phyloP scores from a whole-genome alignment of 2,888 invertebrate genomes.

The Imbricaverruca yamaguchii region DNA sequence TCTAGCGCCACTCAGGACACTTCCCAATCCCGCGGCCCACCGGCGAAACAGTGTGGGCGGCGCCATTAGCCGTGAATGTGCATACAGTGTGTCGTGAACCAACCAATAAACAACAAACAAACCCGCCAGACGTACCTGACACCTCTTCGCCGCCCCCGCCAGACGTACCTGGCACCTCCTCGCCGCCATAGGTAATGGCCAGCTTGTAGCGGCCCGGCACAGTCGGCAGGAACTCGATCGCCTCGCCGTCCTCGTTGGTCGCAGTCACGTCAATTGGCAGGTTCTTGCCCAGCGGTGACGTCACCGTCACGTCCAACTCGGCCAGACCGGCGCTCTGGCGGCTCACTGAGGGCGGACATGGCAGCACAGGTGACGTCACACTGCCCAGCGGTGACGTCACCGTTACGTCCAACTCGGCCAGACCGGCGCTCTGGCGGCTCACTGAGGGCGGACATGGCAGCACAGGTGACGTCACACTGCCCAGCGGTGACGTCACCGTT shows the following conservation, averaged over 20 bases:
- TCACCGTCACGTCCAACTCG: conserved; percentile 76
- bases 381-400: background rate
- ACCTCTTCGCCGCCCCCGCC: no score
- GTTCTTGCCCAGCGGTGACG: conserved; percentile 75
- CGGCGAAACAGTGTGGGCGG: no score
- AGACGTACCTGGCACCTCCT: conserved; percentile 48
- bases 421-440: conserved; percentile 70
- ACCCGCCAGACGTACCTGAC: no score
- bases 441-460: conserved; percentile 48
- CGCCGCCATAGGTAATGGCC: conserved; percentile 50
- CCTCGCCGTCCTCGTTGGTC: conserved; percentile 55
- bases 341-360: conserved; percentile 51
- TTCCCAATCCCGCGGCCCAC: no score
- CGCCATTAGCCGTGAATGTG: no score
- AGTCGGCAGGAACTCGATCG: conserved; percentile 75
- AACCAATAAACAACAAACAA: no score
- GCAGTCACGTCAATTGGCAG: conserved; percentile 64
- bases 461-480: conserved; percentile 33
- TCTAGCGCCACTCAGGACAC: no score
- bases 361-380: conserved; percentile 33
- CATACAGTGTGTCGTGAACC: no score
- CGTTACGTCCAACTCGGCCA: conserved; percentile 76
- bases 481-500: conserved; percentile 40
- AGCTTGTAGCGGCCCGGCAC: conserved; percentile 70
- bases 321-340: conserved; percentile 74